These are phyloP conservation scores for Pteria penguin DNA, from an alignment of 2,888 invertebrate genomes.

Conservation along the genomic window DNA sequence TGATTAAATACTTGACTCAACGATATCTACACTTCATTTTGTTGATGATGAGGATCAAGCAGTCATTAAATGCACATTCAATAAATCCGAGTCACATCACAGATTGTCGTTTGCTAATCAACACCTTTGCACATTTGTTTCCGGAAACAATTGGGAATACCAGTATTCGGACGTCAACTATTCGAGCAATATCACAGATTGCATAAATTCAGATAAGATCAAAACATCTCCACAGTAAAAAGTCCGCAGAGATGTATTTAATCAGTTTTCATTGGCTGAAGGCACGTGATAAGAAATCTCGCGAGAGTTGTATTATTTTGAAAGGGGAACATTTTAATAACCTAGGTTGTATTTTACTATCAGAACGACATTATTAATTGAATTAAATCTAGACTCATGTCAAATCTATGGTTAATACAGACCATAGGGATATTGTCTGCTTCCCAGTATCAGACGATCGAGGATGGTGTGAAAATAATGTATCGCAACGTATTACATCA, in stretches of 20 bases:
- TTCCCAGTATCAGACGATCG: not conserved
- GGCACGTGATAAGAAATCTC: slow-evolving; percentile 34
- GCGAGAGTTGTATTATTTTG: slow-evolving; percentile 32
- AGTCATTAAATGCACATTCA: no score
- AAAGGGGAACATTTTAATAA: slow-evolving; percentile 18
- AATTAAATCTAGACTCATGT: slow-evolving; percentile 30
- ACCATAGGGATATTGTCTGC: not conserved
- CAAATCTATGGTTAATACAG: slow-evolving; percentile 23
- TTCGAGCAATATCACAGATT: slow-evolving; percentile 21
- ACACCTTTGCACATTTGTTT: no score
- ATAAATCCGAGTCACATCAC: no score
- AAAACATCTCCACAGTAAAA: slow-evolving; percentile 5
- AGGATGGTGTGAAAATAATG: no score
- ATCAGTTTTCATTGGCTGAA: slow-evolving; percentile 37
- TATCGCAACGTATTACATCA: no score
- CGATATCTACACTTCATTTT: no score
- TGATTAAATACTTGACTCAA: no score
- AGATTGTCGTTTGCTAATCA: no score
- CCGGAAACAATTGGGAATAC: no score
- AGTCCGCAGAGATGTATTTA: slow-evolving; percentile 28
- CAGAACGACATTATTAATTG: slow-evolving; percentile 21
- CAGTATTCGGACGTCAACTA: not conserved
- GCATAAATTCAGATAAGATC: slow-evolving; percentile 21
- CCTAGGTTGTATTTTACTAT: slow-evolving; percentile 12
- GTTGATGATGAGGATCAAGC: no score